Evolutionary conservation across 2,888 invertebrate species (phyloP), one percentile per base, ranked within the genome.

Genomic region (Dicyrtomina minuta): DNA sequence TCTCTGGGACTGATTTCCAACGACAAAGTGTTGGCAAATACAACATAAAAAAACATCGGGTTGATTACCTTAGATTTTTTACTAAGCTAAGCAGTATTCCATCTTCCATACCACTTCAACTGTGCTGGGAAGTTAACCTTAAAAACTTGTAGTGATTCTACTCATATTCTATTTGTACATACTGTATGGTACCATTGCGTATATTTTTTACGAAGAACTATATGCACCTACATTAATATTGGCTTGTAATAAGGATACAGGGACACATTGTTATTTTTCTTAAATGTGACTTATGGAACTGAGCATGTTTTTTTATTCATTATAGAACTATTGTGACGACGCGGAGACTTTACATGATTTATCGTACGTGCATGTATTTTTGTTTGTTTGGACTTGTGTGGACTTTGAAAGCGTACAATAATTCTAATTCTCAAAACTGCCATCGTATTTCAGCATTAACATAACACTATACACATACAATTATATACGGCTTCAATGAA

Each of bases 301-400:
- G 53, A 55, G 39, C 41, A 39, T 41, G 41, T 46, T 70, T 68
- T 70, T 70, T 66, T 60, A 70, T 70, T 70, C 70, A 70, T 70
- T 70, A 70, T 44, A 66, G 44, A 53, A 65, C 70, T 53, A 70
- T 70, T 70, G 70, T 70, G 70, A 70, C 64, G 62, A 68, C 53
- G 64, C 49, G 49, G 27, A 49, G 51, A 46, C 60, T 56, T 33
- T 39, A 60, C 70, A 70, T 70, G 69, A 70, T 70, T 70, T 70
- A 70, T 70, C 65, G 46, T 58, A 51, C 17, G 44, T 49, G 24
- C 46, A 46, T 27, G 58, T 58, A 26, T 55, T 65, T 43, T 65
- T 39, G 55, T 65, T 55, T 65, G 65, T 65, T 55, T 62, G 27
- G 24, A 46, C 62, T 39, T 17, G 3, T 33, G 4, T 33, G 33